A percentile compares a stretch with the other conserved stretches of the same genome.
Evolutionary conservation across 2,888 invertebrate genomes (phyloP).

Genomic region (Oligia latruncula): DNA sequence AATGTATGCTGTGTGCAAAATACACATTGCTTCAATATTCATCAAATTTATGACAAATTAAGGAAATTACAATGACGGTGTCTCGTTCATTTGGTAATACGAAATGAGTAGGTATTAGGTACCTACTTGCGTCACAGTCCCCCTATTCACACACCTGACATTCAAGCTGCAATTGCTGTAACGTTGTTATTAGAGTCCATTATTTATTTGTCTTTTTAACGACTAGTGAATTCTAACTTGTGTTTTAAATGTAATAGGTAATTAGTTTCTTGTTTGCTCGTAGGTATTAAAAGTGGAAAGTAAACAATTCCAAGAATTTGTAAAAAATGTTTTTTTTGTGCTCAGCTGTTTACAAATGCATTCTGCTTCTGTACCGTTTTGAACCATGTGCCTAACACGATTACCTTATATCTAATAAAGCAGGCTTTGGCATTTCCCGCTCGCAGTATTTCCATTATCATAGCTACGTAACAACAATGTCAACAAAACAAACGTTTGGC

Average conservation of each 20-base stretch:
- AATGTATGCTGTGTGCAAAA: conserved; percentile 6
- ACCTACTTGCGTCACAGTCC: conserved; percentile 73
- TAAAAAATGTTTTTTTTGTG: not conserved
- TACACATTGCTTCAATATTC: conserved; percentile 20
- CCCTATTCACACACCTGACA: conserved; percentile 73
- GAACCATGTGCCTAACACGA: not conserved
- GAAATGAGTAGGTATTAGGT: conserved; percentile 55
- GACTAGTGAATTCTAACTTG: conserved; percentile 4
- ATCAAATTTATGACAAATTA: conserved; percentile 44
- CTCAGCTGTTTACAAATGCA: not conserved
- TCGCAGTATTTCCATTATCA: conserved; percentile 69
- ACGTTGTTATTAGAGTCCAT: conserved; percentile 27
- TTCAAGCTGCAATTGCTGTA: conserved; percentile 61
- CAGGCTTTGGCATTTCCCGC: conserved; percentile 41
- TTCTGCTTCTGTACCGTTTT: not conserved
- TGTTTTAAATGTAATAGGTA: not conserved
- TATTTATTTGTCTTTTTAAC: conserved; percentile 37
- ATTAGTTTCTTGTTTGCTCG: not conserved
- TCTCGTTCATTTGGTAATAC: conserved; percentile 65
- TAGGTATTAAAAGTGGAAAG: not conserved
- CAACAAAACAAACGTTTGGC: conserved; percentile 77
- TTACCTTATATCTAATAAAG: conserved; percentile 23
- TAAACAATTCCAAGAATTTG: not conserved
- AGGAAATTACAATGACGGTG: conserved; percentile 34
- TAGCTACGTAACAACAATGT: conserved; percentile 75